Percentiles rank a stretch among this genome's conserved stretches.
phyloP scores from a whole-genome alignment of 92 coral and sea anemone species.

The Epizoanthus scotinus region DNA sequence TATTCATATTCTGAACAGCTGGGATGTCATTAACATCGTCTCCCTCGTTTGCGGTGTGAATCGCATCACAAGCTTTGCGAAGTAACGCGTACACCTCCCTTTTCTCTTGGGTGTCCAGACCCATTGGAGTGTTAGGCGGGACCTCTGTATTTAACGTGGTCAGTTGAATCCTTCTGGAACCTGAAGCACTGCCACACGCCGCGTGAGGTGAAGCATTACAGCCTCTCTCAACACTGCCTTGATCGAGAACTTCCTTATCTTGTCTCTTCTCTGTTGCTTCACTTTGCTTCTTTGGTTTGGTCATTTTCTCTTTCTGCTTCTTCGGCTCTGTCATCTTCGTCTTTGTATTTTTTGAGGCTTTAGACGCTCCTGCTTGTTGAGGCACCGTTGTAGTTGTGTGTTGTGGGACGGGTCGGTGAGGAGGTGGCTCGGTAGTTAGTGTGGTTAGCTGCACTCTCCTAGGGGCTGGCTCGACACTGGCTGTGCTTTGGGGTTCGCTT shows the following conservation, averaged over 20 bases:
- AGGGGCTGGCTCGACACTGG: not conserved
- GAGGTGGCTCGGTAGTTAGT: not conserved
- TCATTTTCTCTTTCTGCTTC: not conserved
- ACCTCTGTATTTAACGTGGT: not conserved
- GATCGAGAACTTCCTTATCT: not conserved
- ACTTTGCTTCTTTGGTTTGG: not conserved
- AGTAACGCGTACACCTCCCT: not conserved
- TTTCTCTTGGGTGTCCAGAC: not conserved
- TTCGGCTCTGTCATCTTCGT: not conserved
- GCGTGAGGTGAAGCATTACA: not conserved
- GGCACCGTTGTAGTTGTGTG: not conserved
- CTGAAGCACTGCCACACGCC: not conserved
- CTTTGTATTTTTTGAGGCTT: not conserved
- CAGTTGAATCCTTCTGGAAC: not conserved
- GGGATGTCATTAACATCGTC: constrained; percentile 18
- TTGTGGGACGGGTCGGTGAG: not conserved
- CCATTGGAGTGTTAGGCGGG: not conserved
- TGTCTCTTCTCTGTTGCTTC: not conserved
- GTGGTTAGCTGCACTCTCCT: constrained; percentile 35
- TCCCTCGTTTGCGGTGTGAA: not conserved
- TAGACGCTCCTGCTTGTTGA: not conserved
- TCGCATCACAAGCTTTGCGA: not conserved
- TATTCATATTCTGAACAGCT: constrained; percentile 13
- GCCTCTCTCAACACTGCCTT: not conserved
- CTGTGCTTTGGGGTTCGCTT: too few relatives aligned